Evolutionary conservation across 2,888 invertebrate genomes (phyloP).

Genomic region (Volucella inanis): DNA sequence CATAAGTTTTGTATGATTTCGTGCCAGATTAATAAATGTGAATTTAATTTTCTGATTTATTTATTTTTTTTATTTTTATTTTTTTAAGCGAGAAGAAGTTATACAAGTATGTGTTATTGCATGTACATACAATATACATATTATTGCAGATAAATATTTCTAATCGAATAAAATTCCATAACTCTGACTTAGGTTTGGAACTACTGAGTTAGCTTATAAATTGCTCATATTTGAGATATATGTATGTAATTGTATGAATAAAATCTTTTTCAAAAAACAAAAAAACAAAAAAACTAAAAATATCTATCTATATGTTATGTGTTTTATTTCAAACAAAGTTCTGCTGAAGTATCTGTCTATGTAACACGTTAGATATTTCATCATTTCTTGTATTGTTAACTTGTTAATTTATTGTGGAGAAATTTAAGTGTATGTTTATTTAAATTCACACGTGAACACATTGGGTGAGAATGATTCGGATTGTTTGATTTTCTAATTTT

Average conservation of each 20-base stretch:
- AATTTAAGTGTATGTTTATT: constrained; percentile 1
- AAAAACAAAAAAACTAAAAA: neutral
- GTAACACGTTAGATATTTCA: neutral
- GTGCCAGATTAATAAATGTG: neutral
- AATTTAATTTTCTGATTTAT: neutral
- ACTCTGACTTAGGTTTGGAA: constrained; percentile 3
- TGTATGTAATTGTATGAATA: no score
- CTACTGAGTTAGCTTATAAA: constrained; percentile 20
- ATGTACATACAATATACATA: neutral
- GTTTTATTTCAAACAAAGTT: neutral
- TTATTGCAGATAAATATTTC: neutral
- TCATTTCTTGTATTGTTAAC: neutral
- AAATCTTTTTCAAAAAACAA: neutral
- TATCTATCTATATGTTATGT: neutral
- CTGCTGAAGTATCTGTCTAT: constrained; percentile 35
- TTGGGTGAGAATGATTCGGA: constrained; percentile 16
- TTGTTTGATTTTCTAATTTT: neutral
- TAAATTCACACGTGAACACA: constrained; percentile 38
- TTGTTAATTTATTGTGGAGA: neutral
- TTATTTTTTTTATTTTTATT: no score
- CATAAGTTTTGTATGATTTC: constrained; percentile 1
- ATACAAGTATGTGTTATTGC: no score
- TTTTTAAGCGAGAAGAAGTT: no score
- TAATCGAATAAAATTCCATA: constrained; percentile 5
- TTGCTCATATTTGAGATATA: neutral